Evolutionary conservation across 2,113 vertebrate species (phyloP), one percentile per base, ranked within the genome.

Genomic region (Ammodytes marinus): DNA sequence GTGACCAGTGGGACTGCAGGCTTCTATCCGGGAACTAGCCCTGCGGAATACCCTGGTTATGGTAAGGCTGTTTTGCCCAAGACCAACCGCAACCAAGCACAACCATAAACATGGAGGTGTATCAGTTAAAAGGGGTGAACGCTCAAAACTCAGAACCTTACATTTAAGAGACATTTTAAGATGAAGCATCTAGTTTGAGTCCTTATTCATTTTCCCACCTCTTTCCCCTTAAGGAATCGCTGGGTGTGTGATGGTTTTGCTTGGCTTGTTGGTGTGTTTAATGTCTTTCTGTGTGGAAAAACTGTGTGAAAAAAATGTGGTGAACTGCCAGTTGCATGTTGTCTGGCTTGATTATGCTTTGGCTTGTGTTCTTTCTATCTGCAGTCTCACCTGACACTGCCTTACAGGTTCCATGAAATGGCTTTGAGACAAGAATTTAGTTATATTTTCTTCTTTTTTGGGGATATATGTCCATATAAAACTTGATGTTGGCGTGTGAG

Each of bases 21-120:
- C 87, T 99, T 97, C 95, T 99, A 97, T 86, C 92, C 96, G 15
- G 97, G 97, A 95, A 96, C 97, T 77, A 98, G 95, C 94, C 96
- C 97, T 77, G 97, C 97, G 78, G 98, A 99, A 71, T 98, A 96
- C 69, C 88, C 96, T 82, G 92, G 96, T 90, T 99, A 97, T 89
- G 98, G 98, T 99, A 97, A 96, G 95, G 54, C 69, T 10, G 49
- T 81, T 83, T 55, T 80, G 9, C 59, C 70, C 46, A 55, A 78
- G 57, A 67, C 77, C 8, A 73, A 10, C 15, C 55, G n/a, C 74
- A 81, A 77, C 67, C 81, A 82, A 84, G 84, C 86, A 77, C 72
- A 89, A 86, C 82, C 64, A 82, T 45, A 57, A 71, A 72, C 58
- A 50, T 39, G 14, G 4, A 49, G 9, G 49, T 6, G 17, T n/a